phyloP scores from a whole-genome alignment of 2,888 invertebrate genomes.

The Platycheirus rosarum region DNA sequence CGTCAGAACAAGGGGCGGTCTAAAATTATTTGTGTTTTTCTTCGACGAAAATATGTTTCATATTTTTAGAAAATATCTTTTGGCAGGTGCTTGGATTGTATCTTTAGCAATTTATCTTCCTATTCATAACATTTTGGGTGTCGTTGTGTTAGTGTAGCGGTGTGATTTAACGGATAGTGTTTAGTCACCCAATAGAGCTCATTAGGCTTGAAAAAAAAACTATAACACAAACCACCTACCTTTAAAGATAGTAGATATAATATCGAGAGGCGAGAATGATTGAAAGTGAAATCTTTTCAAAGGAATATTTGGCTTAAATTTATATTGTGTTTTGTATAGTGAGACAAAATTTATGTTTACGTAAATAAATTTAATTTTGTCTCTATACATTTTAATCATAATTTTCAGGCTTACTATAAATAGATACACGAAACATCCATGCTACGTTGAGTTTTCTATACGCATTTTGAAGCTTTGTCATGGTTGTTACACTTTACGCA shows the following conservation, averaged over 20 bases:
- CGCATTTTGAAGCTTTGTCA: slow-evolving; percentile 58
- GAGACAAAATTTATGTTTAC: too few relatives aligned
- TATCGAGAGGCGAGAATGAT: slow-evolving; percentile 30
- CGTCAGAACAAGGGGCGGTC: neutral
- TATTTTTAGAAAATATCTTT: slow-evolving; percentile 70
- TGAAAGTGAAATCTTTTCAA: slow-evolving; percentile 55
- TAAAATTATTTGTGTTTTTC: slow-evolving; percentile 30
- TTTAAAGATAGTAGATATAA: slow-evolving; percentile 1
- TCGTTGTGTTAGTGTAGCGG: slow-evolving; percentile 9
- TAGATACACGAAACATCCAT: slow-evolving; percentile 34
- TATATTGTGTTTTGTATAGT: neutral
- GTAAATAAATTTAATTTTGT: slow-evolving; percentile 23
- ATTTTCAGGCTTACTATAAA: slow-evolving; percentile 35
- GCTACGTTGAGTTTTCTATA: slow-evolving; percentile 34
- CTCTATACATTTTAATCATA: slow-evolving; percentile 7
- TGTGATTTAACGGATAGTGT: slow-evolving; percentile 39
- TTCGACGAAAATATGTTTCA: slow-evolving; percentile 56
- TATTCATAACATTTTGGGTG: slow-evolving; percentile 18
- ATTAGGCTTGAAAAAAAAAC: slow-evolving; percentile 50
- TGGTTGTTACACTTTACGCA: slow-evolving; percentile 46
- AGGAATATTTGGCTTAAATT: neutral
- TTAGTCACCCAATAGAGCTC: slow-evolving; percentile 66
- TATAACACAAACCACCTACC: neutral
- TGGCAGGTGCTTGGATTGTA: slow-evolving; percentile 63
- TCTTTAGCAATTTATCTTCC: slow-evolving; percentile 63